These are phyloP conservation scores for Sitta carolinensis DNA, from an alignment of 2,797 vertebrate genomes.

Conservation along the genomic window DNA sequence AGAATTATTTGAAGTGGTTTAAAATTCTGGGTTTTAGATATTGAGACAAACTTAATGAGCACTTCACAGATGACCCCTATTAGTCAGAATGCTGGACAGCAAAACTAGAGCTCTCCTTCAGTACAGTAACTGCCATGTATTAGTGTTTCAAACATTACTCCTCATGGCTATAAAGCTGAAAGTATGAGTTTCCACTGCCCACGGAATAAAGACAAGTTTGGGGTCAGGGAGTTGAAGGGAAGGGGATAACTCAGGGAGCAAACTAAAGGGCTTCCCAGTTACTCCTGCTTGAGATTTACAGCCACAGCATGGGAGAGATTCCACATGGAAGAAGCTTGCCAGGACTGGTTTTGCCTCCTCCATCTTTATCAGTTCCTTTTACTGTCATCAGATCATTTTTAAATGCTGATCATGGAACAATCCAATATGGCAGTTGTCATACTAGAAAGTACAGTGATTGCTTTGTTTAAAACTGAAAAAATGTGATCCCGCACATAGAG, in stretches of 20 bases:
- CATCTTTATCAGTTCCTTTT: background rate
- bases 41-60: slow-evolving; percentile 10
- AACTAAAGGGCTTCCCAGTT: background rate
- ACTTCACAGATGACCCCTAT: slow-evolving; percentile 30
- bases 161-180: background rate
- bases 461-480: background rate
- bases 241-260: background rate
- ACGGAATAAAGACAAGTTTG: background rate
- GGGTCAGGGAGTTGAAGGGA: background rate
- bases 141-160: background rate
- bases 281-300: background rate
- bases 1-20: slow-evolving; percentile 40
- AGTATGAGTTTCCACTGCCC: background rate
- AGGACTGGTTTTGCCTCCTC: background rate
- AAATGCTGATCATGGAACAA: background rate
- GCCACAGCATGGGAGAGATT: background rate
- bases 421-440: background rate
- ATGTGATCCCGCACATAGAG: background rate
- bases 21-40: slow-evolving; percentile 14
- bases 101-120: background rate
- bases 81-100: background rate
- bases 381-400: background rate
- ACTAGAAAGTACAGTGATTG: background rate
- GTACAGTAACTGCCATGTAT: background rate
- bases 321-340: background rate